Base-by-base conservation (phyloP, 2,888 invertebrate species). In the Eupelmus urozonus region DNA sequence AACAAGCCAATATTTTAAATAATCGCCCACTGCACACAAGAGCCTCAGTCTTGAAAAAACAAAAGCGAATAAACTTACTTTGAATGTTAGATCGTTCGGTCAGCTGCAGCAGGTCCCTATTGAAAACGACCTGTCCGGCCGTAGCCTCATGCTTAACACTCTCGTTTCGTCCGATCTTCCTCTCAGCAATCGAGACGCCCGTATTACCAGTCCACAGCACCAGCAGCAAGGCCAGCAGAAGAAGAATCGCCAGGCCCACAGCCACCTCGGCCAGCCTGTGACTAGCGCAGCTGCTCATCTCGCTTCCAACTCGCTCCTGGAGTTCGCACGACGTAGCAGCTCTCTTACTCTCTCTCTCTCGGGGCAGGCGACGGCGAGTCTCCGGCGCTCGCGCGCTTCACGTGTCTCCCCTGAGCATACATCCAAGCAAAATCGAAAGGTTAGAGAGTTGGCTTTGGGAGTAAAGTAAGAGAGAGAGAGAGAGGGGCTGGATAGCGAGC, bases 131-230 rank as follows among this genome's bases (percentile, higher is more conserved):
- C 34, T 5, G 23, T 1, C 1, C 23, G 45, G 9, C 3, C 42
- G n/a, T n/a, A 2, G n/a, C n/a, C 9, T 23, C 42, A 16, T 18
- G 45, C 11, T 49, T 29, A 53, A 13, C 11, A 62, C 23, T 5
- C 29, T 51, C 29, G 53, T 3, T 3, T 25, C 9, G 18, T 25
- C 18, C 23, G 29, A 25, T 45, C 59, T 51, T n/a, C 16, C 34
- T 1, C n/a, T 3, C 11, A 3, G 25, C 29, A 45, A 18, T 45
- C 42, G 23, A 25, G 9, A n/a, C 25, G 20, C 49, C 63, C 3
- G 79, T 72, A n/a, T n/a, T n/a, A 4, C 82, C 82, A 20, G 74
- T 80, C 80, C 81, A 82, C n/a, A 82, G 53, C 0, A 81, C 71
- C 4, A 76, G 76, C 34, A 82, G 57, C 3, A 82, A 70, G 9